A percentile compares a stretch with the other conserved stretches of the same genome.
Conservation (phyloP, 2,888 invertebrate species). For the Rugalucina vietnamica region DNA sequence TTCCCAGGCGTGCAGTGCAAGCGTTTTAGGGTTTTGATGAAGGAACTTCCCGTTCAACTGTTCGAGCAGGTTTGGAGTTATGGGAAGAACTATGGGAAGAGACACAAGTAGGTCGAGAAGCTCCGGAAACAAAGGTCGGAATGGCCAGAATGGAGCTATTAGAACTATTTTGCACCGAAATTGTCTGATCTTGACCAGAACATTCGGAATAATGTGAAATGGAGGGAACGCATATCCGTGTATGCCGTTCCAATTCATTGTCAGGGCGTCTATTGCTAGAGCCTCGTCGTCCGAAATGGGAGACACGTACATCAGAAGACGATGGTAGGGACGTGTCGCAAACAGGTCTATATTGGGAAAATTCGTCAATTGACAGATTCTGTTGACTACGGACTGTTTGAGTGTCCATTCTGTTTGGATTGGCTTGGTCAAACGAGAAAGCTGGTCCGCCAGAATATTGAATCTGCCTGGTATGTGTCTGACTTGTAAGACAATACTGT, state of each 20-base stretch:
- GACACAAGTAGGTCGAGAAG: background rate
- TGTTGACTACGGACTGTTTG: background rate
- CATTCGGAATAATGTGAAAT: background rate
- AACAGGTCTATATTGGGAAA: background rate
- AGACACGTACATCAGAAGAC: background rate
- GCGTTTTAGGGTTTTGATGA: background rate
- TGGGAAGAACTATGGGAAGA: background rate
- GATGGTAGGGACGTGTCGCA: background rate
- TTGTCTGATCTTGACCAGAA: background rate
- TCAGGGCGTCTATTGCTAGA: background rate
- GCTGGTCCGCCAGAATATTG: background rate
- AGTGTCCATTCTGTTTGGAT: background rate
- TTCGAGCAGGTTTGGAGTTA: background rate
- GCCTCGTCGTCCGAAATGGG: background rate
- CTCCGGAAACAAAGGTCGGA: background rate
- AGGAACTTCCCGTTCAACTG: background rate
- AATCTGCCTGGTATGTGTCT: slow-evolving; percentile 19
- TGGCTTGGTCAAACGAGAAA: background rate
- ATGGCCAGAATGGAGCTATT: background rate
- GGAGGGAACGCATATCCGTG: slow-evolving; percentile 20
- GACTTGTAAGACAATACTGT: background rate
- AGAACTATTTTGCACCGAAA: background rate
- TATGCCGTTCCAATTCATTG: background rate
- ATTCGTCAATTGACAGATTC: background rate
- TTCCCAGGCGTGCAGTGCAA: background rate